Evolutionary conservation across 1,140 invertebrate genomes (phyloP), one percentile per base, ranked within the genome.

Genomic region (Diuraphis noxia): DNA sequence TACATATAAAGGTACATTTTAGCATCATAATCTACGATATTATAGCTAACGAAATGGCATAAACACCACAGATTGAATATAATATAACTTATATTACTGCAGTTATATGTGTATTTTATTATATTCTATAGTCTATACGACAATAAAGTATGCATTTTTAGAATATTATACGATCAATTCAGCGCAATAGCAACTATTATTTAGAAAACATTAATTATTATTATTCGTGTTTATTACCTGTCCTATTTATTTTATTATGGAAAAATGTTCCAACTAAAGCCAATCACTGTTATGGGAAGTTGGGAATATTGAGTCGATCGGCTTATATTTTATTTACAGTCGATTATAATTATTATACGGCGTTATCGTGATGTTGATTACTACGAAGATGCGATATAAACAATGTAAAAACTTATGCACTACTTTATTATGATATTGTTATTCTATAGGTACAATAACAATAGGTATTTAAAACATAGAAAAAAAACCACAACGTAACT

Each of bases 41-140:
- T n/a, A 41, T 82, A 82, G 25, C 25, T 13, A 82, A 82, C 40
- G 81, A 40, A 82, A 82, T 82, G 81, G 13, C 81, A 82, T 82
- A 38, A 82, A 82, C 81, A 17, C n/a, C 81, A 82, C 81, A 40
- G 81, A 7, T 82, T 41, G 8, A 0, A 82, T 25, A 82, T 82
- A 81, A 82, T 82, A 82, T 82, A 41, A 82, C 40, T 41, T 82
- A 81, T n/a, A 77, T 41, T 25, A 82, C 17, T 13, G 56, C 38
- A n/a, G 38, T 82, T 82, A n/a, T 41, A 82, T 10, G 9, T 79
- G 7, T 72, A 72, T 72, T 72, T 72, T 72, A 72, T 72, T 72
- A 72, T 72, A 72, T 72, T 63, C 56, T 63, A 10, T 63, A 30
- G 25, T 2, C 25, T 63, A 63, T 30, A 30, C 56, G 13, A 72